phyloP scores from a whole-genome alignment of 2,888 invertebrate genomes.

The Caenorhabditis angaria region DNA sequence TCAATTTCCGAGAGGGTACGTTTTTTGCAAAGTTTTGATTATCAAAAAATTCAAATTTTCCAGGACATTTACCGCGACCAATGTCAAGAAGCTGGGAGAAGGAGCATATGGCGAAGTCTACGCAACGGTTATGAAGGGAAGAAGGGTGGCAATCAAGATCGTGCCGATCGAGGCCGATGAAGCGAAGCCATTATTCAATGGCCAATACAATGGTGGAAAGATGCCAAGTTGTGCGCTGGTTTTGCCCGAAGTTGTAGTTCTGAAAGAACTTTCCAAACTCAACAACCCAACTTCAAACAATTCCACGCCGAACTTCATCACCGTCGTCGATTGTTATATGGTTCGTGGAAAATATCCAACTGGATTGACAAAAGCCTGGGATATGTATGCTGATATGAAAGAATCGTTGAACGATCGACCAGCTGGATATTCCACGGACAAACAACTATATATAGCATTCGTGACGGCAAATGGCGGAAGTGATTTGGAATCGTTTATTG shows the following conservation, averaged over 20 bases:
- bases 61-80: slow-evolving; percentile 59
- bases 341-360: slow-evolving; percentile 82
- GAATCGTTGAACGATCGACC: slow-evolving; percentile 74
- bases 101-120: slow-evolving; percentile 95
- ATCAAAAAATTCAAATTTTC: not conserved
- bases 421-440: slow-evolving; percentile 79
- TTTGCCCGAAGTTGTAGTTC: slow-evolving; percentile 81
- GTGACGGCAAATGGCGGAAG: slow-evolving; percentile 86
- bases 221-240: slow-evolving; percentile 89
- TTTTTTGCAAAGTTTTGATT: not conserved
- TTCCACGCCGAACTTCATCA: slow-evolving; percentile 80
- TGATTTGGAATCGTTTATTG: slow-evolving; percentile 83
- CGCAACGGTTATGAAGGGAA: slow-evolving; percentile 75
- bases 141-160: slow-evolving; percentile 74
- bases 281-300: slow-evolving; percentile 75
- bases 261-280: slow-evolving; percentile 51
- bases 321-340: slow-evolving; percentile 76
- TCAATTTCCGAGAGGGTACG: slow-evolving; percentile 37
- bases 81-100: slow-evolving; percentile 85
- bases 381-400: slow-evolving; percentile 79
- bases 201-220: slow-evolving; percentile 84
- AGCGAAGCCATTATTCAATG: slow-evolving; percentile 58
- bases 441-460: slow-evolving; percentile 85
- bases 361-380: slow-evolving; percentile 84
- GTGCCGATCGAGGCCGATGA: slow-evolving; percentile 88